A percentile compares a stretch with the other conserved stretches of the same genome.
These are phyloP conservation scores for Nautilus pompilius DNA, from an alignment of 1,140 invertebrate genomes.

Conservation along the genomic window DNA sequence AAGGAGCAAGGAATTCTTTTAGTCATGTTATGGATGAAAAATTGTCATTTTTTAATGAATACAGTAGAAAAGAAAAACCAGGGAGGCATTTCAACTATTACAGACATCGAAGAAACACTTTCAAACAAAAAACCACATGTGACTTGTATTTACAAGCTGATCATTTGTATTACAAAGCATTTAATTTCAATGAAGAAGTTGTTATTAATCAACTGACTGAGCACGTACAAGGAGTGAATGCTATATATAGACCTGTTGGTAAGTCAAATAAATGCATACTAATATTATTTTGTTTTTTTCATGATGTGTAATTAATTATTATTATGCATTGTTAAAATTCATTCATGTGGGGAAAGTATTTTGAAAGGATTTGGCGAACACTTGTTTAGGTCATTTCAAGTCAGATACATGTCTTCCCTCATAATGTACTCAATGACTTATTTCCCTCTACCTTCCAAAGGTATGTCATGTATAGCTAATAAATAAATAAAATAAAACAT, in stretches of 20 bases:
- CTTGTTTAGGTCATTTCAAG: no score
- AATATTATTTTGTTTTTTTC: neutral
- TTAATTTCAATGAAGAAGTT: constrained; percentile 88
- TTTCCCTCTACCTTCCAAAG: no score
- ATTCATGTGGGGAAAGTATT: no score
- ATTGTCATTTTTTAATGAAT: neutral
- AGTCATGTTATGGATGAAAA: neutral
- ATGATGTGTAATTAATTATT: neutral
- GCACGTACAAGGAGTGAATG: constrained; percentile 89
- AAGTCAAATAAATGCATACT: constrained; percentile 29
- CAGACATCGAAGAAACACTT: neutral
- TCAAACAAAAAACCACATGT: constrained; percentile 63
- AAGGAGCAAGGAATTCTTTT: neutral
- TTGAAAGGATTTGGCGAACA: no score
- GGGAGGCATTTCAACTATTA: neutral
- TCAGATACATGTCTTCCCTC: no score
- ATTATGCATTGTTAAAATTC: neutral
- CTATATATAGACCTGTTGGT: constrained; percentile 88
- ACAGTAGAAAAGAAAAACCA: neutral
- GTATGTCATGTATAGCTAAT: no score
- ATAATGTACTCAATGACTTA: no score
- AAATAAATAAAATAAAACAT: no score
- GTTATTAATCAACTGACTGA: constrained; percentile 93
- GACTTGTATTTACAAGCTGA: constrained; percentile 93
- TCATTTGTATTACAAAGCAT: constrained; percentile 89